Conservation (phyloP, 2,113 vertebrate species). For the Crotalus viridis region DNA sequence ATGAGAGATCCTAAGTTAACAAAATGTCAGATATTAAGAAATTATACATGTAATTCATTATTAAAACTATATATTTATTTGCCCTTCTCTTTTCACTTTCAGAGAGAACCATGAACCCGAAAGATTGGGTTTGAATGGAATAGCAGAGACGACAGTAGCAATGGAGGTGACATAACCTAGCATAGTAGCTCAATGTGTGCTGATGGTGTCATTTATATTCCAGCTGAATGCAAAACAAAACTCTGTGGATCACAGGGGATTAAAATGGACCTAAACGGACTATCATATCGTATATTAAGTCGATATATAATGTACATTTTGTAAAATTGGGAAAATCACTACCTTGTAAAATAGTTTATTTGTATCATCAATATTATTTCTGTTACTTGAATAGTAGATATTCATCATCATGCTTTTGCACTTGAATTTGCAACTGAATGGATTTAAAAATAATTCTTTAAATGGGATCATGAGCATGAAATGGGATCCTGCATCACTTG, state of each 20-base stretch:
- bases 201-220: constrained; percentile 59
- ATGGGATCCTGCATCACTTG: constrained; percentile 87
- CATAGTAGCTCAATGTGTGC: constrained; percentile 61
- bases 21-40: not conserved
- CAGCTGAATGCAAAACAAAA: constrained; percentile 68
- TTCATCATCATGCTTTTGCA: constrained; percentile 96
- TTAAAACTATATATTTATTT: not conserved
- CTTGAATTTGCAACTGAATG: constrained; percentile 91
- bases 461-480: constrained; percentile 92
- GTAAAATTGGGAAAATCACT: constrained; percentile 94
- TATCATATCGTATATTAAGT: constrained; percentile 77
- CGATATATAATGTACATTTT: constrained; percentile 93
- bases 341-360: constrained; percentile 97
- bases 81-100: not conserved
- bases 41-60: rapidly evolving
- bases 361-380: constrained; percentile 95
- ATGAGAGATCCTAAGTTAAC: rapidly evolving
- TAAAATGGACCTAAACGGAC: constrained; percentile 75
- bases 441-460: constrained; percentile 87
- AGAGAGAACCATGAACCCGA: constrained; percentile 91
- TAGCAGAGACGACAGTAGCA: constrained; percentile 89
- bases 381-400: constrained; percentile 96
- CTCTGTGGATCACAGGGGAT: constrained; percentile 72
- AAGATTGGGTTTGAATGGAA: constrained; percentile 84
- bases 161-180: constrained; percentile 93